Conservation (phyloP, 2,113 vertebrate species). For the Balaeniceps rex region DNA sequence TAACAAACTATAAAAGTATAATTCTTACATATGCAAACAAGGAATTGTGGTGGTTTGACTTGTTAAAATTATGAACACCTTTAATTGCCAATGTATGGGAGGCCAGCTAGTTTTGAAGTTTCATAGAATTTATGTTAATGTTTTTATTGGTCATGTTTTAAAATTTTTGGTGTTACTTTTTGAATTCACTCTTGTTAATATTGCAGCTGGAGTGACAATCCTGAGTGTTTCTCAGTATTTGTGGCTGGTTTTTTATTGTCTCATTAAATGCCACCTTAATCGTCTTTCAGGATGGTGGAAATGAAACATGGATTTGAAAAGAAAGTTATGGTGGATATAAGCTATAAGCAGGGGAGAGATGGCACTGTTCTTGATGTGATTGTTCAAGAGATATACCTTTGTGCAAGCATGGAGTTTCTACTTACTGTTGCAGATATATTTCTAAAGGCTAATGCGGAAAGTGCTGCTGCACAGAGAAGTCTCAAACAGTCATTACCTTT, state of each 20-base stretch:
- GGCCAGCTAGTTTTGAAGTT: background rate
- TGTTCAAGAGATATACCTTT: slow-evolving; percentile 91
- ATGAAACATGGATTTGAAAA: slow-evolving; percentile 87
- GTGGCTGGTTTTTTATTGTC: background rate
- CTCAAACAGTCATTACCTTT: slow-evolving; percentile 69
- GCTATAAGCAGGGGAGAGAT: slow-evolving; percentile 85
- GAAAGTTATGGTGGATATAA: slow-evolving; percentile 91
- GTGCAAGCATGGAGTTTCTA: slow-evolving; percentile 96
- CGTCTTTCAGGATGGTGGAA: slow-evolving; percentile 89
- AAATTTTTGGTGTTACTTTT: background rate
- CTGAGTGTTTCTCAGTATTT: background rate
- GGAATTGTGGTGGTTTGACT: background rate
- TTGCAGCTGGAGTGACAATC: background rate
- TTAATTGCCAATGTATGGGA: background rate
- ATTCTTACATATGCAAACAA: background rate
- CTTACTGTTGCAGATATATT: slow-evolving; percentile 91
- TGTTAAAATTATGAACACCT: background rate
- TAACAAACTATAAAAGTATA: too few species aligned
- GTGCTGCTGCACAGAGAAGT: slow-evolving; percentile 73
- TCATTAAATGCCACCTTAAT: background rate
- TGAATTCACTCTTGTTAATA: background rate
- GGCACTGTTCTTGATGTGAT: slow-evolving; percentile 78
- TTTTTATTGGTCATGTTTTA: background rate
- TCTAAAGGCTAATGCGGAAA: slow-evolving; percentile 82
- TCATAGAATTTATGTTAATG: background rate